Evolutionary conservation across 2,113 vertebrate genomes (phyloP), one percentile per base, ranked within the genome.

Genomic region (Casuarius casuarius): DNA sequence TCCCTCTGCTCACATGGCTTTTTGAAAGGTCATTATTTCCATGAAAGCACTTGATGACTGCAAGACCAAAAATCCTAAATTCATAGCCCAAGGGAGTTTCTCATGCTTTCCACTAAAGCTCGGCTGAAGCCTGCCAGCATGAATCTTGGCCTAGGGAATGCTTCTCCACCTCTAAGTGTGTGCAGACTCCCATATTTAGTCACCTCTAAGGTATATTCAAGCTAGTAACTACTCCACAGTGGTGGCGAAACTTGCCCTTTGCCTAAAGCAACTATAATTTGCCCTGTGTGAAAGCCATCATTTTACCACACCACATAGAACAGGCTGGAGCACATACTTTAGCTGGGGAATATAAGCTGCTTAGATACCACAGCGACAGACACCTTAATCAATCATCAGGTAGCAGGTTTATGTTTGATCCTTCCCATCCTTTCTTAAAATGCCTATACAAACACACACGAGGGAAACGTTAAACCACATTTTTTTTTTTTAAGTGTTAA

Each of bases 381-480:
- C 21, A 44, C 48, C 59, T 58, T 58, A 51, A 78, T 18, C 68
- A 85, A 15, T 33, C 29, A 59, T 31, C 29, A 76, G 71, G 59
- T 44, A 44, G 40, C 48, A 62, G 63, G 59, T 85, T n/a, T 33
- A 8, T 15, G 44, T 22, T 84, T 48, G 7, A 78, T 61, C 74
- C 40, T 54, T 38, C 44, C 29, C 8, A 12, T 56, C 40, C 74
- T 21, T 66, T 76, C 44, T 26, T 14, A 18, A 93, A 90, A 35
- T 6, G 51, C 0, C 1, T 22, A 42, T 9, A 12, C 17, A 40
- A 31, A 5, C 81, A 74, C 31, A 6, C 46, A 21, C 0, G 5
- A 84, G 20, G 59, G n/a, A 28, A 52, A 65, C 9, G 71, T 54
- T 25, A 28, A 89, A 35, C 33, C 33, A 40, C 35, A 70, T 44